A percentile compares a stretch with the other conserved stretches of the same genome.
Evolutionary conservation across 2,113 vertebrate genomes (phyloP).

Genomic region (Vombatus ursinus): DNA sequence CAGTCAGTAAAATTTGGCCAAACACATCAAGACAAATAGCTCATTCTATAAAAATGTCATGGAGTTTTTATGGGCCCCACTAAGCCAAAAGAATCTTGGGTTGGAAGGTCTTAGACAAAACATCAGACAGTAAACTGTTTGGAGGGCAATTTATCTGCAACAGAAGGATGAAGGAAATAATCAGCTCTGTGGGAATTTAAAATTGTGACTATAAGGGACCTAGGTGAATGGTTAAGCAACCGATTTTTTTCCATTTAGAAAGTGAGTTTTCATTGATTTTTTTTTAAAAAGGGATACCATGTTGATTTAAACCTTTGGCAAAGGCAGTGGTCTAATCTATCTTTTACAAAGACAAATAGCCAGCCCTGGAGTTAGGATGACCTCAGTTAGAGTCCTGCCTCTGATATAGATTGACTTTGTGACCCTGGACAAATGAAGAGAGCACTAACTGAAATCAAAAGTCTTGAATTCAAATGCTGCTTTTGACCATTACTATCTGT

Average conservation of each 20-base stretch:
- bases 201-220: not conserved
- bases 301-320: not conserved
- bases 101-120: not conserved
- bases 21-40: not conserved
- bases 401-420: not conserved
- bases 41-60: not conserved
- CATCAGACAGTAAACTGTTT: not conserved
- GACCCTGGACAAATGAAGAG: not conserved
- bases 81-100: not conserved
- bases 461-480: not conserved
- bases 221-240: not conserved
- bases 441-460: not conserved
- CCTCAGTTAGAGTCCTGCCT: not conserved
- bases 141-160: conserved; percentile 11
- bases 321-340: not conserved
- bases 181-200: conserved; percentile 20
- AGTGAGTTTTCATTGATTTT: not conserved
- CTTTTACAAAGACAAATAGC: not conserved
- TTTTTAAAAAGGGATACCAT: not conserved
- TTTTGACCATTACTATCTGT: not conserved
- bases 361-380: not conserved
- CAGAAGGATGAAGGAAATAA: conserved; percentile 27
- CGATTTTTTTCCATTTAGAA: not conserved
- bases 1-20: not conserved
- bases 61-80: not conserved